Evolutionary conservation across 1,140 invertebrate species (phyloP).

Genomic region (Drosophila orena): DNA sequence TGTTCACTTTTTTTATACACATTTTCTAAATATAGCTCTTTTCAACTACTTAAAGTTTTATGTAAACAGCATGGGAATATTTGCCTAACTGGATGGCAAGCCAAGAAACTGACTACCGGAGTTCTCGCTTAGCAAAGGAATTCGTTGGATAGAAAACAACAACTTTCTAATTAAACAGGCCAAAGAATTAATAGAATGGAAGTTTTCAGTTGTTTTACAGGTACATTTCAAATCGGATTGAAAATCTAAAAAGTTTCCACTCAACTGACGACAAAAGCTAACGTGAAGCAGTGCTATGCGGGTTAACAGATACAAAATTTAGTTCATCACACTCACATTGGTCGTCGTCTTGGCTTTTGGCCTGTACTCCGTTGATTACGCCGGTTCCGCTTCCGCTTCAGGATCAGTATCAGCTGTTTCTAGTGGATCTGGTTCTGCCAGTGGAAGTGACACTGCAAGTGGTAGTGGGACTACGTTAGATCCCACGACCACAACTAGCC

Average conservation of each 20-base stretch:
- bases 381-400: not conserved
- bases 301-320: not conserved
- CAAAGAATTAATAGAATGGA: not conserved
- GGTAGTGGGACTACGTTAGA: not conserved
- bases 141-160: not conserved
- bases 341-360: not conserved
- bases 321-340: not conserved
- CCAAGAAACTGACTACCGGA: not conserved
- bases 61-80: not conserved
- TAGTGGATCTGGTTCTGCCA: not conserved
- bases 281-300: not conserved
- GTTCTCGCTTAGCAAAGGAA: constrained; percentile 7
- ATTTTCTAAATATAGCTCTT: no score
- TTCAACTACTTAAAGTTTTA: no score
- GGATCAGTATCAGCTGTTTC: not conserved
- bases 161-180: not conserved
- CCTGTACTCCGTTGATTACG: not conserved
- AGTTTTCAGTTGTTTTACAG: no score
- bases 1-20: no score
- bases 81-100: constrained; percentile 8
- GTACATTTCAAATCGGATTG: not conserved
- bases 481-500: not conserved
- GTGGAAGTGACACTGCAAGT: not conserved
- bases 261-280: not conserved
- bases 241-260: constrained; percentile 1